Conservation (phyloP, 1,140 invertebrate species). For the Tetragonula clypearis region DNA sequence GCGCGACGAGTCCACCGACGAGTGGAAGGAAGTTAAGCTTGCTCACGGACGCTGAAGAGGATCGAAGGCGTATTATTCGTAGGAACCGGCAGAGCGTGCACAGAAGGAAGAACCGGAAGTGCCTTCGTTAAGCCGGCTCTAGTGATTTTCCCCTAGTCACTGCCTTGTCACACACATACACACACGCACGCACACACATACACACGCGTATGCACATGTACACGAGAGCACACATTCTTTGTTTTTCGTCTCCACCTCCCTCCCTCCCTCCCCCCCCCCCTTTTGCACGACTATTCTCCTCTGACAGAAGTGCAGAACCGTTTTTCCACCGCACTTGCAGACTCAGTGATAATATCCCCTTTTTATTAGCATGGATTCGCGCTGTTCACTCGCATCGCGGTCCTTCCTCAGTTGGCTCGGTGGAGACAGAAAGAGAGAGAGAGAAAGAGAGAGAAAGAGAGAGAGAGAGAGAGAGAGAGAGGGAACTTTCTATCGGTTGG, state of each 20-base stretch:
- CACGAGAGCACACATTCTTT: neutral
- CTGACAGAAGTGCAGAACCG: neutral
- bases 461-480: too few species aligned
- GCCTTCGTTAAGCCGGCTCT: neutral
- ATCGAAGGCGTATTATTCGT: neutral
- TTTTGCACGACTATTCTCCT: neutral
- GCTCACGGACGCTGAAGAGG: neutral
- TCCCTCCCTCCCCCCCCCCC: too few species aligned
- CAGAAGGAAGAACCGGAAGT: neutral
- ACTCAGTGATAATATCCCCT: neutral
- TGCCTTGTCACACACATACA: neutral
- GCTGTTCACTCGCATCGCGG: constrained; percentile 33
- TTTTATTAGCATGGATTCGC: constrained; percentile 43
- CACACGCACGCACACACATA: accelerated
- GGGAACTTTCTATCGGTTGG: constrained; percentile 26
- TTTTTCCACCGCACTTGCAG: too few species aligned
- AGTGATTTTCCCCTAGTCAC: neutral
- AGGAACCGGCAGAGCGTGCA: neutral
- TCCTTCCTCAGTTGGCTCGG: neutral
- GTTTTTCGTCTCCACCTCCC: too few species aligned
- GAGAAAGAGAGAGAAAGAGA: too few species aligned
- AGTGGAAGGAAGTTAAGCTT: constrained; percentile 12
- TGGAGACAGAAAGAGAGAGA: too few species aligned
- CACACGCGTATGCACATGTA: neutral
- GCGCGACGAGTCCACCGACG: neutral